Base-by-base conservation (phyloP, 2,113 vertebrate genomes). In the Rhea pennata region DNA sequence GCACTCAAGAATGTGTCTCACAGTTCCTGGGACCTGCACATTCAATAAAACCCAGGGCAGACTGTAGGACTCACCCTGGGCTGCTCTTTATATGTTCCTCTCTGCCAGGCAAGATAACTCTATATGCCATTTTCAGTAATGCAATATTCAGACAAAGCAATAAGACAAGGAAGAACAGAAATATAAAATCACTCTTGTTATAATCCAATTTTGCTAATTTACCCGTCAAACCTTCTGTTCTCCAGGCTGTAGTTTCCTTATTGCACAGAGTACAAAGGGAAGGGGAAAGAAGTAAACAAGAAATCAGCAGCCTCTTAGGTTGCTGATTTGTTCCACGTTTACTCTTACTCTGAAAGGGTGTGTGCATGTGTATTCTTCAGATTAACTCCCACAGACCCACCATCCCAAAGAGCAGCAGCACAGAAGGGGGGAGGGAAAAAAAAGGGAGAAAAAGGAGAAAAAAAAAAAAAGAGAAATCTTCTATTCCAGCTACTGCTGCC, bases 121-220 rank as follows among this genome's bases (percentile, higher is more conserved):
- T 12, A 36, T 23, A 78, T 19, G 39, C 7, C 48, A 23, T 62
- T 29, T 93, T 69, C 50, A 40, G 36, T 58, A 94, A 84, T 9
- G 8, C 36, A 82, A 79, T 76, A 87, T 50, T 73, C 64, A 66
- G 44, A 95, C 92, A 58, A 54, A 2, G 62, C 46, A n/a, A 91
- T 36, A 89, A 92, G 88, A 85, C 87, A 91, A 91, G 46, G 84
- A 24, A 59, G 22, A 89, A 74, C n/a, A 79, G 67, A 90, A 96
- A 17, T 58, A 88, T 23, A 87, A 92, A 87, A 94, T 36, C 71
- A n/a, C 58, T 58, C 17, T 76, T 82, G 56, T 73, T 91, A 74
- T 53, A 96, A 89, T 82, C 39, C 46, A 80, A 54, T 79, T 87
- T 85, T 1, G 27, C 9, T 82, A 85, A 56, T 67, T 64, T 71